Conservation (phyloP, 2,113 vertebrate genomes). For the Benitochromis conjunctus region DNA sequence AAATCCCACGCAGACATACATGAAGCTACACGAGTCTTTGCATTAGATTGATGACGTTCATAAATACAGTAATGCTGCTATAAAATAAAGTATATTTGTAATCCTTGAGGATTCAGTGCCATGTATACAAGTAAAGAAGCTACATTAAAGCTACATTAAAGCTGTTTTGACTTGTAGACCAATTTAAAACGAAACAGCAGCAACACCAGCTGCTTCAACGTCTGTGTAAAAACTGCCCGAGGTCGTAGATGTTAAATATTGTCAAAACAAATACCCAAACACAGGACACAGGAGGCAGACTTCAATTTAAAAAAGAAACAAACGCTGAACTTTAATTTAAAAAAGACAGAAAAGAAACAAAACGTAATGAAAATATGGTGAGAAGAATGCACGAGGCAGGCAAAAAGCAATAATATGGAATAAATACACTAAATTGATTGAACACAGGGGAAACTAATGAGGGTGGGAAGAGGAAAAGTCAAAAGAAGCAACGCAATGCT, state of each 20-base stretch:
- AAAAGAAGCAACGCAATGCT: neutral
- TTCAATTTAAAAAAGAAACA: neutral
- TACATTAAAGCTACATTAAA: no score
- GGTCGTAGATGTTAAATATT: neutral
- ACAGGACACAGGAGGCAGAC: neutral
- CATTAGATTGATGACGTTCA: neutral
- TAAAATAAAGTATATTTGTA: neutral
- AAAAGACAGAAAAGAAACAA: neutral
- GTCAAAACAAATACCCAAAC: neutral
- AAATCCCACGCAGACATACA: neutral
- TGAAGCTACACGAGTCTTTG: neutral
- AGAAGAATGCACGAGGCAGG: neutral
- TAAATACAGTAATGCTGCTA: neutral
- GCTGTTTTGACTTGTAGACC: neutral
- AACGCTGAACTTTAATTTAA: neutral
- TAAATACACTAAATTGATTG: neutral
- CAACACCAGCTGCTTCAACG: neutral
- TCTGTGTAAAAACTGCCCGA: neutral
- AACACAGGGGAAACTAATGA: neutral
- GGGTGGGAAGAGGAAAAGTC: neutral
- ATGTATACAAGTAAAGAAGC: neutral
- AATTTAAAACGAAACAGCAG: neutral
- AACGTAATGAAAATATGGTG: neutral
- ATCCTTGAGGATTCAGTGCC: neutral
- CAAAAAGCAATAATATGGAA: fast-evolving